These are phyloP conservation scores for Aegithalos caudatus DNA, from an alignment of 2,113 vertebrate species.

Conservation along the genomic window DNA sequence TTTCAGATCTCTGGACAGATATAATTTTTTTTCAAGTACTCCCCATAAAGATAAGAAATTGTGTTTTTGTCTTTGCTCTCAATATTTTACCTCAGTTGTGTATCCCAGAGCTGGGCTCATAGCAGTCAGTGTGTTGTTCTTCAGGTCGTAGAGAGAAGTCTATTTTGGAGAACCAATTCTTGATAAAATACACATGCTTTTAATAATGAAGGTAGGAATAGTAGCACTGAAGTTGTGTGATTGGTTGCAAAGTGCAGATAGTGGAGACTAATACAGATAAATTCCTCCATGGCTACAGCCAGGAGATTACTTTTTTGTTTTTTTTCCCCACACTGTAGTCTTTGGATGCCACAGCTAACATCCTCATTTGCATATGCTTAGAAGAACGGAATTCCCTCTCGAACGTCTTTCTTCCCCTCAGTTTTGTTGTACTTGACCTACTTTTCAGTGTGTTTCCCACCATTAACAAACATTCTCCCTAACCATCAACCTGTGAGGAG, in stretches of 20 bases:
- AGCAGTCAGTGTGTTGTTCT: background rate
- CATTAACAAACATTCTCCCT: background rate
- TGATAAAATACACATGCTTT: background rate
- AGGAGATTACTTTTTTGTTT: background rate
- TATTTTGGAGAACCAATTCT: background rate
- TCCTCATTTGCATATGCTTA: background rate
- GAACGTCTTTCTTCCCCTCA: background rate
- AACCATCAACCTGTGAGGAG: background rate
- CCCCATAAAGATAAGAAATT: background rate
- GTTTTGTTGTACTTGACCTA: background rate
- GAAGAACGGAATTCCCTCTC: background rate
- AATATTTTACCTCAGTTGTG: accelerated
- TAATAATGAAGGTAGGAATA: background rate
- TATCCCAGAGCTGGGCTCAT: background rate
- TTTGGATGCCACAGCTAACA: background rate
- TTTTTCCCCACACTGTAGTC: background rate
- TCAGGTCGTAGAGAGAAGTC: background rate
- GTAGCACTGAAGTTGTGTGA: background rate
- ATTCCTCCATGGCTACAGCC: background rate
- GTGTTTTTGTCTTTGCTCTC: background rate
- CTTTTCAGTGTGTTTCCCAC: background rate
- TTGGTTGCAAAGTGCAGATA: background rate
- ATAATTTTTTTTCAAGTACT: background rate
- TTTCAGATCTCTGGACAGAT: background rate
- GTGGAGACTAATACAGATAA: background rate